A percentile compares a stretch with the other conserved stretches of the same genome.
These are phyloP conservation scores for Caerostris darwini DNA, from an alignment of 1,140 invertebrate genomes.

Conservation along the genomic window DNA sequence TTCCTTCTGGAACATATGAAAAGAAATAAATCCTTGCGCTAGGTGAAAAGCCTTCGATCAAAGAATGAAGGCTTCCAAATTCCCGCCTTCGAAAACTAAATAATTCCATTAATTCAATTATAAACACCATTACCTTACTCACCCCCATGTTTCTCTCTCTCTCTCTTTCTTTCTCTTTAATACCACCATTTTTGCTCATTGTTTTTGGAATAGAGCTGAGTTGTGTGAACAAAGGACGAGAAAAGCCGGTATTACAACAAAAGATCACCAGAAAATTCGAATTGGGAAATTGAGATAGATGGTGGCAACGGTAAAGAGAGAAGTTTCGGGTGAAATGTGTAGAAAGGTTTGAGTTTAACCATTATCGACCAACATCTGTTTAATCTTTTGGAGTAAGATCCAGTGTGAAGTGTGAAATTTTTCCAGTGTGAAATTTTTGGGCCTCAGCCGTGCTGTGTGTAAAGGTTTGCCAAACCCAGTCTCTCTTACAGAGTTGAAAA, in stretches of 20 bases:
- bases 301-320: background rate
- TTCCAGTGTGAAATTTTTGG: no score
- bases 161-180: background rate
- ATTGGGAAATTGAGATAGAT: slow-evolving; percentile 16
- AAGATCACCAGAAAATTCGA: background rate
- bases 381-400: slow-evolving; percentile 1
- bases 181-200: no score
- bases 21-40: background rate
- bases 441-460: no score
- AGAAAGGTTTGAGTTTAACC: background rate
- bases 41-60: background rate
- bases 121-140: background rate
- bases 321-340: slow-evolving; percentile 2
- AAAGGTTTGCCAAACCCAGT: no score
- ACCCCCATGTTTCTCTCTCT: no score
- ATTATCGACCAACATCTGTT: background rate
- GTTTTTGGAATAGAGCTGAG: background rate
- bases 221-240: background rate
- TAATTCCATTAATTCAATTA: slow-evolving; percentile 12
- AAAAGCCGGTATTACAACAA: background rate
- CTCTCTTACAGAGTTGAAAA: no score
- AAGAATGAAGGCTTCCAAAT: background rate
- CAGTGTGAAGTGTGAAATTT: background rate
- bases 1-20: background rate
- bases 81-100: background rate